A percentile compares a stretch with the other conserved stretches of the same genome.
These are phyloP conservation scores for Zoanthus sansibaricus DNA, from an alignment of 92 coral and sea anemone species.

Conservation along the genomic window DNA sequence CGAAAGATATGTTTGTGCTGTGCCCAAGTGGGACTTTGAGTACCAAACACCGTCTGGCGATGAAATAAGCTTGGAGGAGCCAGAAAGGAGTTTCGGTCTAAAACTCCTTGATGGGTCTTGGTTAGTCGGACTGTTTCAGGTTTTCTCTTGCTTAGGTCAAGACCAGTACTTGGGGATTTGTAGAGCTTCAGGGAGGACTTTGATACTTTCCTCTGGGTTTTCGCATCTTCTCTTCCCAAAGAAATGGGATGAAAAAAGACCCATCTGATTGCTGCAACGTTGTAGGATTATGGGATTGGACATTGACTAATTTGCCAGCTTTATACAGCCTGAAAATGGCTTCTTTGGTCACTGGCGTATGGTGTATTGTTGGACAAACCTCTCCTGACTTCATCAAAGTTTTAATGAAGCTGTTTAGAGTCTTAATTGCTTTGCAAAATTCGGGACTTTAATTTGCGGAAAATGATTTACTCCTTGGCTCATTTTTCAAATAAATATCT, in stretches of 20 bases:
- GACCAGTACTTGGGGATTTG: background rate
- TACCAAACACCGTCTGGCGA: constrained; percentile 27
- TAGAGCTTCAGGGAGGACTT: background rate
- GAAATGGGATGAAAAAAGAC: background rate
- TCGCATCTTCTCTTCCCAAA: background rate
- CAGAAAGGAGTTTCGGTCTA: constrained; percentile 39
- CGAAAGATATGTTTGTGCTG: background rate
- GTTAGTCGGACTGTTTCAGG: background rate
- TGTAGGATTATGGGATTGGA: background rate
- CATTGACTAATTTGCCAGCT: constrained; percentile 14
- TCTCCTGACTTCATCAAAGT: constrained; percentile 36
- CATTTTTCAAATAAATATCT: background rate
- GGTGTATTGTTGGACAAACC: constrained; percentile 22
- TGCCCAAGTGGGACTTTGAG: constrained; percentile 6
- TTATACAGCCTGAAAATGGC: constrained; percentile 4
- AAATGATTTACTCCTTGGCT: constrained; percentile 24
- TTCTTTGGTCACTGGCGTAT: constrained; percentile 13
- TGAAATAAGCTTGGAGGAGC: constrained; percentile 47
- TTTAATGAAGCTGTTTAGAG: constrained; percentile 28
- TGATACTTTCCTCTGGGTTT: background rate
- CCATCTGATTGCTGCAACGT: background rate
- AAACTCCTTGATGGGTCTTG: constrained; percentile 23
- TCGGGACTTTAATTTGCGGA: constrained; percentile 32
- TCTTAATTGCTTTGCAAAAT: constrained; percentile 28
- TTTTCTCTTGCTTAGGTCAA: background rate